These are phyloP conservation scores for Eupithecia centaureata DNA, from an alignment of 2,888 invertebrate genomes.

Conservation along the genomic window DNA sequence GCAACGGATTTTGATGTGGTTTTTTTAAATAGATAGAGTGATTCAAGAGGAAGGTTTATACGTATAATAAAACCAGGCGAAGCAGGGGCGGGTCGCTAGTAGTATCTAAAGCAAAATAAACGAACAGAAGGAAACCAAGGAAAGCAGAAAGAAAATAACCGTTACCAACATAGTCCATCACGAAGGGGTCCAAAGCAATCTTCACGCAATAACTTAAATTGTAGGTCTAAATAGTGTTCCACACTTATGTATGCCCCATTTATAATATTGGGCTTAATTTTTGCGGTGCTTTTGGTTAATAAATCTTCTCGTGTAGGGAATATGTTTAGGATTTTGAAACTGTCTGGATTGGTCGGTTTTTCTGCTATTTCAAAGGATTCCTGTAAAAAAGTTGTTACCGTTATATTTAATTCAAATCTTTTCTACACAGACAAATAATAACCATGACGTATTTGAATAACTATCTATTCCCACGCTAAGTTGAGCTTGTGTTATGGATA, in stretches of 20 bases:
- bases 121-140: not conserved
- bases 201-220: constrained; percentile 90
- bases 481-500: too few relatives aligned
- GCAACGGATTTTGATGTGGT: too few relatives aligned
- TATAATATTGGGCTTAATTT: constrained; percentile 81
- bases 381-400: constrained; percentile 18
- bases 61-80: too few relatives aligned
- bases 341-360: constrained; percentile 47
- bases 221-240: constrained; percentile 91
- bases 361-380: constrained; percentile 29
- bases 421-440: too few relatives aligned
- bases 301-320: constrained; percentile 81
- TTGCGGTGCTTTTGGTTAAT: constrained; percentile 70
- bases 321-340: constrained; percentile 66
- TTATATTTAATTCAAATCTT: too few relatives aligned
- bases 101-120: constrained; percentile 8
- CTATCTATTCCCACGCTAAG: too few relatives aligned
- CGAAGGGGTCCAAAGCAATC: constrained; percentile 91
- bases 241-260: constrained; percentile 86
- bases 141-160: constrained; percentile 32
- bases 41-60: too few relatives aligned
- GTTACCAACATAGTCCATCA: constrained; percentile 84
- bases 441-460: too few relatives aligned
- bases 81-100: too few relatives aligned
- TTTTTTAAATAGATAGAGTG: too few relatives aligned